These are phyloP conservation scores for Microcebus murinus DNA, from an alignment of 2,113 vertebrate genomes.

Conservation along the genomic window DNA sequence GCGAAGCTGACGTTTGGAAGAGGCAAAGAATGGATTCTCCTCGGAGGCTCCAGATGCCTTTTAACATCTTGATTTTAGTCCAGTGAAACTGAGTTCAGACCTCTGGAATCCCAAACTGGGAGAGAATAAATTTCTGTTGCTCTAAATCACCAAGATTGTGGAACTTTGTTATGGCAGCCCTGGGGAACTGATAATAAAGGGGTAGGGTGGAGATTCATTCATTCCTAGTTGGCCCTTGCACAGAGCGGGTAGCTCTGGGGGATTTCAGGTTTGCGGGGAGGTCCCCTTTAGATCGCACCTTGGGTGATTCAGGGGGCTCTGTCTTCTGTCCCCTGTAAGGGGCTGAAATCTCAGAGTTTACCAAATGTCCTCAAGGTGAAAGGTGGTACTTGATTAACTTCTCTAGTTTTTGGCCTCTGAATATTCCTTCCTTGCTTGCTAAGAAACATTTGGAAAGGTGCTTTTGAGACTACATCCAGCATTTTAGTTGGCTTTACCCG, in stretches of 20 bases:
- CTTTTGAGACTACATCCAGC: background rate
- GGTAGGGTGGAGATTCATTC: background rate
- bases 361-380: background rate
- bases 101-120: background rate
- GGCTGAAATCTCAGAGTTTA: background rate
- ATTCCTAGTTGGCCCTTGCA: background rate
- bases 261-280: background rate
- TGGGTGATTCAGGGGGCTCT: background rate
- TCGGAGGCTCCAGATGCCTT: background rate
- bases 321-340: background rate
- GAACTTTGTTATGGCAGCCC: background rate
- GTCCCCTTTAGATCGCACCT: background rate
- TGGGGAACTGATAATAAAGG: background rate
- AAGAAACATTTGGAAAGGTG: background rate
- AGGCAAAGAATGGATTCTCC: background rate
- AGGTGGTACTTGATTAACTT: background rate
- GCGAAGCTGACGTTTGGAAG: background rate
- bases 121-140: background rate
- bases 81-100: background rate
- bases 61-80: too few species aligned
- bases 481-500: background rate
- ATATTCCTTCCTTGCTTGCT: background rate
- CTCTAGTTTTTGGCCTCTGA: background rate
- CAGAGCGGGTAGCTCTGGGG: background rate
- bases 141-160: background rate